These are phyloP conservation scores for Dichetophora obliterata DNA, from an alignment of 2,888 invertebrate species.

Conservation along the genomic window DNA sequence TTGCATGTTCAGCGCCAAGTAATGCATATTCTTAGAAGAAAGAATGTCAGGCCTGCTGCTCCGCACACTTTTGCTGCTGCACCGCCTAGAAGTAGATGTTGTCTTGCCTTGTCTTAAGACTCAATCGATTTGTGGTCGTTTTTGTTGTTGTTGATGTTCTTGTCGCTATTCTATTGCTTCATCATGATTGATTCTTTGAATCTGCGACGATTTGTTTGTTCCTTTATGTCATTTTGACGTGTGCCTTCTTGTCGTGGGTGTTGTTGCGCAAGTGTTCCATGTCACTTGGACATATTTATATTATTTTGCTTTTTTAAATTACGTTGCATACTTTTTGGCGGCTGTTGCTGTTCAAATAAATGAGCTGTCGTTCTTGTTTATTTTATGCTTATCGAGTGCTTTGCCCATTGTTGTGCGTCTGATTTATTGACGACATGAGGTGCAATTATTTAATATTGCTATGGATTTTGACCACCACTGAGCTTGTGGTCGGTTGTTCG, in stretches of 20 bases:
- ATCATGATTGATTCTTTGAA: slow-evolving; percentile 9
- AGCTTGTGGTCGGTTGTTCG: neutral
- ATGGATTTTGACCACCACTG: slow-evolving; percentile 22
- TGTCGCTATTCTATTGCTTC: too few relatives aligned
- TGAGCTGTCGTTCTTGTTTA: slow-evolving; percentile 14
- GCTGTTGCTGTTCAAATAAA: neutral
- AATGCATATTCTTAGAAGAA: neutral
- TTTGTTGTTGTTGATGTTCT: neutral
- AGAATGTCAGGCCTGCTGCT: neutral
- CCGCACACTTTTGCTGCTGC: neutral
- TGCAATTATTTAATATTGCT: neutral
- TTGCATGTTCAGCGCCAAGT: neutral
- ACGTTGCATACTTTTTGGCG: neutral
- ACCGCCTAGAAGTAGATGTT: neutral
- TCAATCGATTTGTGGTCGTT: neutral
- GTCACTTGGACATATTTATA: neutral
- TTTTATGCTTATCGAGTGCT: neutral
- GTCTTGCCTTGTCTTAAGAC: neutral
- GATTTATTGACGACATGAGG: slow-evolving; percentile 26
- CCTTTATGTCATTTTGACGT: slow-evolving; percentile 5
- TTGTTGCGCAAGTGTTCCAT: neutral
- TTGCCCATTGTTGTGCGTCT: neutral
- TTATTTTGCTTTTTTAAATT: neutral
- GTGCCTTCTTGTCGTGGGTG: neutral
- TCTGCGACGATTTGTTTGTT: neutral